Evolutionary conservation across 2,113 vertebrate species (phyloP).

Genomic region (Tricholaema leucomelas): DNA sequence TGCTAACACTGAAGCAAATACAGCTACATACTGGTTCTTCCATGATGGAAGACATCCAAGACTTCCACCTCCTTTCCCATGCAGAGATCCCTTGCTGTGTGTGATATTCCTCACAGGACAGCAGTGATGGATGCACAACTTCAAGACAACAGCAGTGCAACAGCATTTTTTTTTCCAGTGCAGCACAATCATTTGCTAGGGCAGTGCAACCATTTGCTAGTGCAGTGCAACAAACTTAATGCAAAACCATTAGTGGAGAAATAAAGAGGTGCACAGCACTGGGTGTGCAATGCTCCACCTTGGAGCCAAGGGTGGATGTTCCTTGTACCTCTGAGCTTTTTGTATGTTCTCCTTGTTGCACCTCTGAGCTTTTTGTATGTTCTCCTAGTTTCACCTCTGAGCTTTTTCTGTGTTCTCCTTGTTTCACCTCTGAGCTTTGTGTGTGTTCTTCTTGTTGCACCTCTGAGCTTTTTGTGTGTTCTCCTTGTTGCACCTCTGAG

Average conservation of each 20-base stretch:
- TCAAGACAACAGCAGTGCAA: background rate
- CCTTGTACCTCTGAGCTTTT: constrained; percentile 72
- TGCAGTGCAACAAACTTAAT: background rate
- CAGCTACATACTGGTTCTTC: background rate
- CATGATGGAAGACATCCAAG: accelerated
- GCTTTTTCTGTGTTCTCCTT: too few relatives aligned
- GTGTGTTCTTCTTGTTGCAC: too few relatives aligned
- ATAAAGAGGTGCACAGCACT: background rate
- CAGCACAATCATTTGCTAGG: too few relatives aligned
- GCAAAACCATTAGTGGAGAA: background rate
- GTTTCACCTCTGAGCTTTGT: too few relatives aligned
- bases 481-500: too few relatives aligned
- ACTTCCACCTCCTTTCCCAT: background rate
- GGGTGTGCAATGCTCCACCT: background rate
- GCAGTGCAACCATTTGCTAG: too few relatives aligned
- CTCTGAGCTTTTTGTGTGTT: background rate
- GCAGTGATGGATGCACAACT: background rate
- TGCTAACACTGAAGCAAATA: accelerated
- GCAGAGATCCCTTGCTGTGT: background rate
- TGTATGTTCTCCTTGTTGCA: background rate
- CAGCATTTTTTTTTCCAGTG: background rate
- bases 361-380: too few relatives aligned
- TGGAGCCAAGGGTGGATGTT: background rate
- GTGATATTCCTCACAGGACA: accelerated
- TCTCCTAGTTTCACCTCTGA: too few relatives aligned